Evolutionary conservation across 1,140 invertebrate genomes (phyloP).

Genomic region (Thalassaphorura encarpata): DNA sequence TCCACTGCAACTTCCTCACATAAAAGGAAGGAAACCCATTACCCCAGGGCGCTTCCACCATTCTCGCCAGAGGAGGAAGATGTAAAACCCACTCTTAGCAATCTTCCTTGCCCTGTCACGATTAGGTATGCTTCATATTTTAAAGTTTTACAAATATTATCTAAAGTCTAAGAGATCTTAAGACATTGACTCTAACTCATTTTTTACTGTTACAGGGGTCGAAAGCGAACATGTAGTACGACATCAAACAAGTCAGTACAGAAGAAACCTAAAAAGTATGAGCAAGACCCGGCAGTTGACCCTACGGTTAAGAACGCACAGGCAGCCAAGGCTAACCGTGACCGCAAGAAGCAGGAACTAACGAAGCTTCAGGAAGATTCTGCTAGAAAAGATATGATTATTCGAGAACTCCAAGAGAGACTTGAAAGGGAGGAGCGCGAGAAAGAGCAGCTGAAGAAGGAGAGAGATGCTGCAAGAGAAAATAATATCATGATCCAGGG

Average conservation of each 20-base stretch:
- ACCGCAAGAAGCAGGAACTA: constrained; percentile 21
- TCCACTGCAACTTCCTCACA: no score
- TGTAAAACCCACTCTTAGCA: no score
- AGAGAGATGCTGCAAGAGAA: not conserved
- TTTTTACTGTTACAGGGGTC: no score
- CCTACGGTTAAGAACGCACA: constrained; percentile 20
- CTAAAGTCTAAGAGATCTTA: not conserved
- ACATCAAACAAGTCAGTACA: not conserved
- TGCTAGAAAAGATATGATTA: no score
- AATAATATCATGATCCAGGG: not conserved
- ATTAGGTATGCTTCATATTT: no score
- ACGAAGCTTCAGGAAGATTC: not conserved
- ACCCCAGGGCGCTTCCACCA: not conserved
- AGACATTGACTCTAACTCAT: no score
- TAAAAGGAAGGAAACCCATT: no score
- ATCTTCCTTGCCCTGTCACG: no score
- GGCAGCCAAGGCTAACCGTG: constrained; percentile 22
- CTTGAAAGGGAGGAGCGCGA: not conserved
- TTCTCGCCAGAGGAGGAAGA: not conserved
- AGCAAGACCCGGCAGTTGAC: constrained; percentile 1
- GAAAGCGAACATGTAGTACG: not conserved
- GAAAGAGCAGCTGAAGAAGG: not conserved
- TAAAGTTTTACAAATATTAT: no score
- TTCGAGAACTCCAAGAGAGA: not conserved
- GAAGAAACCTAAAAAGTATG: constrained; percentile 17